These are phyloP conservation scores for Trichopria drosophilae DNA, from an alignment of 2,888 invertebrate genomes.

Conservation along the genomic window DNA sequence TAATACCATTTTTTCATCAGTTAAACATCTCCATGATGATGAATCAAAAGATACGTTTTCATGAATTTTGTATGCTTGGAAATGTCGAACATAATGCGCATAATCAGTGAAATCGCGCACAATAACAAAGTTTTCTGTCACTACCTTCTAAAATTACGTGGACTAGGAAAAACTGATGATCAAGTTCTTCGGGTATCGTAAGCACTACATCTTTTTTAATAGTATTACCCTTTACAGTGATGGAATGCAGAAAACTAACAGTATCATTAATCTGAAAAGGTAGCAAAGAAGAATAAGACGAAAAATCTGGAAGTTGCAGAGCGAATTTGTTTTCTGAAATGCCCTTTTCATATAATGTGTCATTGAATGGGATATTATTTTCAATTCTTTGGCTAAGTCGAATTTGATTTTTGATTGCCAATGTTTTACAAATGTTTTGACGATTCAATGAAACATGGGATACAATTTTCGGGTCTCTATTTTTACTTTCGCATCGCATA, in stretches of 20 bases:
- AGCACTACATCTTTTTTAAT: slow-evolving; percentile 15
- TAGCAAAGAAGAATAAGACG: too few species aligned
- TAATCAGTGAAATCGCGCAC: slow-evolving; percentile 13
- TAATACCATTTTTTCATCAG: slow-evolving; percentile 8
- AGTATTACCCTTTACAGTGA: slow-evolving; percentile 13
- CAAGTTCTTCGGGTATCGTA: slow-evolving; percentile 19
- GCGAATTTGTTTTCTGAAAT: too few species aligned
- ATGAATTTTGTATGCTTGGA: slow-evolving; percentile 18
- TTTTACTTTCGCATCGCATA: slow-evolving; percentile 1
- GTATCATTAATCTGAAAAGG: too few species aligned
- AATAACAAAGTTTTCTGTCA: slow-evolving; percentile 5
- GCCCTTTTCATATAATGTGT: too few species aligned
- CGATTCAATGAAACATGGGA: too few species aligned
- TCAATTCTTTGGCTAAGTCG: too few species aligned
- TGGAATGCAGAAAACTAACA: slow-evolving; percentile 11
- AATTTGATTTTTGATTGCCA: too few species aligned
- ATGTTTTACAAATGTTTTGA: too few species aligned
- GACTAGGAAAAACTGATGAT: slow-evolving; percentile 14
- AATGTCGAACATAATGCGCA: slow-evolving; percentile 19
- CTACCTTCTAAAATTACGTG: slow-evolving; percentile 13
- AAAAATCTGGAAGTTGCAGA: too few species aligned
- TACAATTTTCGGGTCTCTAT: too few species aligned
- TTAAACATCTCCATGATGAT: slow-evolving; percentile 10
- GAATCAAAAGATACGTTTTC: slow-evolving; percentile 3
- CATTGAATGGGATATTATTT: too few species aligned